Percentiles rank a stretch among this genome's conserved stretches.
Evolutionary conservation across 2,113 vertebrate species (phyloP).

Genomic region (Oreochromis aureus): DNA sequence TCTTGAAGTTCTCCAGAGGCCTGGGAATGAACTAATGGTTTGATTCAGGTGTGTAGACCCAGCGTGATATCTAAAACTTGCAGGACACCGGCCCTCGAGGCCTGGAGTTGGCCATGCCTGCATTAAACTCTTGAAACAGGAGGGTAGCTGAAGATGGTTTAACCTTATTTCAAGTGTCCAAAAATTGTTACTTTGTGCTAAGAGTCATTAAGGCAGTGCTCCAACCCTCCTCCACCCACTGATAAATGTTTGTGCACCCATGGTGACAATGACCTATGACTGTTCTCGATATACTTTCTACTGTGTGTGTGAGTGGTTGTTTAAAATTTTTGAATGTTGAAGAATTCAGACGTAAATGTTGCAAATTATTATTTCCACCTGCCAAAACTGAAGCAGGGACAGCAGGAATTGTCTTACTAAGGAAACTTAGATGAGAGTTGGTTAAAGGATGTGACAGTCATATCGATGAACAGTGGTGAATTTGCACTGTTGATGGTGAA

Average conservation of each 20-base stretch:
- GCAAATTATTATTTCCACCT: neutral
- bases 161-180: neutral
- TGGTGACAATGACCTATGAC: neutral
- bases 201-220: neutral
- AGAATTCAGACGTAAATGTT: neutral
- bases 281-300: neutral
- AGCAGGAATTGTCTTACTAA: neutral
- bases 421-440: neutral
- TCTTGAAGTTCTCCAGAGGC: too few relatives aligned
- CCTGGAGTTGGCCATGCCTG: too few relatives aligned
- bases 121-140: accelerated
- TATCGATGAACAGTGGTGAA: neutral
- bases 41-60: too few relatives aligned
- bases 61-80: too few relatives aligned
- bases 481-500: neutral
- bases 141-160: neutral
- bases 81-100: too few relatives aligned
- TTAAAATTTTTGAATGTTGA: neutral
- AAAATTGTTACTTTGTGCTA: neutral
- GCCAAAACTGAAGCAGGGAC: neutral
- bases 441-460: neutral
- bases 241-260: neutral
- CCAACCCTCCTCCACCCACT: neutral
- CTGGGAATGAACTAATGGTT: too few relatives aligned
- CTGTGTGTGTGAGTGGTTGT: neutral